Conservation (phyloP, 1,140 invertebrate genomes). For the Neotoxoptera formosana region DNA sequence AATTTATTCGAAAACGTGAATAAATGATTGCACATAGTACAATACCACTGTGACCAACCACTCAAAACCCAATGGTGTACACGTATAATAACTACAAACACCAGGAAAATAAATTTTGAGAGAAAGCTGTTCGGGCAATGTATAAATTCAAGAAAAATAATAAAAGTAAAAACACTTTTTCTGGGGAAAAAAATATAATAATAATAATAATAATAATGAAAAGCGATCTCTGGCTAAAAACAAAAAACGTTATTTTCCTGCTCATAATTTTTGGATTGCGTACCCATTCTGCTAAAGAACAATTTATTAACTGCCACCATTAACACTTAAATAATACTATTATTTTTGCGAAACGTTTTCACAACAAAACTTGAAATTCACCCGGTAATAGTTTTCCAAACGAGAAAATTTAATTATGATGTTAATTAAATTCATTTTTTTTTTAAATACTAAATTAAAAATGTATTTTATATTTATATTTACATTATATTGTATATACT, state of each 20-base stretch:
- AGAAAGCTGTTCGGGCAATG: background rate
- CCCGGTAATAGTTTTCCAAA: background rate
- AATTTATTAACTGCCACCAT: background rate
- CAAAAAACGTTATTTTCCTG: background rate
- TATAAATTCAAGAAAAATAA: background rate
- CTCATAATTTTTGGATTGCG: background rate
- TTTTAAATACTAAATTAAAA: background rate
- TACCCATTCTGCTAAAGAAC: background rate
- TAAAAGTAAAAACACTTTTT: background rate
- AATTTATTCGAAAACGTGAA: conserved; percentile 19
- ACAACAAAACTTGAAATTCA: background rate
- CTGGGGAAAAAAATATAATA: background rate
- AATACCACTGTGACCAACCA: background rate
- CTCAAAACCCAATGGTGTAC: background rate
- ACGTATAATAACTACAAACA: background rate
- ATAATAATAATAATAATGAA: background rate
- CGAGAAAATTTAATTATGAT: background rate
- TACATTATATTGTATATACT: background rate
- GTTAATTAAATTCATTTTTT: conserved; percentile 24
- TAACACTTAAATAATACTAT: conserved; percentile 25
- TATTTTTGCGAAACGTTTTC: background rate
- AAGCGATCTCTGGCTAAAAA: conserved; percentile 10
- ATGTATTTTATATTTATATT: background rate
- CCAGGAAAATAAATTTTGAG: background rate
- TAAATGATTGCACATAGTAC: background rate